Base-by-base conservation (phyloP, 1,140 invertebrate species). In the Leptopilina clavipes region DNA sequence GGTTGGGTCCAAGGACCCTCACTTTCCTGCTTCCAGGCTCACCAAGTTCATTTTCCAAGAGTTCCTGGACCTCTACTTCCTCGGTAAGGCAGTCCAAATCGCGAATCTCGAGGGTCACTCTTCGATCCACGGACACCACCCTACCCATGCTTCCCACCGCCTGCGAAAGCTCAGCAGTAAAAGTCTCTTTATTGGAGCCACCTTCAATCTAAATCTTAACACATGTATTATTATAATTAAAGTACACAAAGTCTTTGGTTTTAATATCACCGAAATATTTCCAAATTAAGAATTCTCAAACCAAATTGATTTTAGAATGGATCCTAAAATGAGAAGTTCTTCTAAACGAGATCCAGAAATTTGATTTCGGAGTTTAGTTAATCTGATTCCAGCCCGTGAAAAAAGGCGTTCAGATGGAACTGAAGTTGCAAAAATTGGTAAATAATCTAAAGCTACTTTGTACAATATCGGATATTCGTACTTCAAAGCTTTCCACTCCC, bases 351-450 rank as follows among this genome's bases (percentile, higher is more conserved):
- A n/a, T 17, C 48, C 48, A 1, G 48, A 3, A 7, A 52, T n/a
- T 8, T n/a, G 12, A 52, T 52, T 52, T n/a, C 48, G 14, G 0
- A 52, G 14, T 52, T 52, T 52, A 0, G 12, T 17, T 52, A 52
- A 52, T 52, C 48, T 2, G 5, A 52, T 52, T n/a, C 48, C 48
- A 17, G 48, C 48, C 14, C 17, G n/a, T 0, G 48, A 52, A 8
- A 76, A 81, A 56, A 82, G 56, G 19, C 81, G 73, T 77, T 86
- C 81, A 12, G 77, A 81, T 0, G 85, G 83, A 0, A 85, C 84
- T 12, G 84, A 85, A n/a, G 82, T 85, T 12, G 78, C 83, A 25
- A 85, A 75, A 17, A 77, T 52, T 14, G 76, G 14, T 44, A 84
- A 70, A 65, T 74, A 75, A 72, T 78, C 65, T 43, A 74, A 52